Evolutionary conservation across 2,113 vertebrate genomes (phyloP).

Genomic region (Chaetura pelagica): DNA sequence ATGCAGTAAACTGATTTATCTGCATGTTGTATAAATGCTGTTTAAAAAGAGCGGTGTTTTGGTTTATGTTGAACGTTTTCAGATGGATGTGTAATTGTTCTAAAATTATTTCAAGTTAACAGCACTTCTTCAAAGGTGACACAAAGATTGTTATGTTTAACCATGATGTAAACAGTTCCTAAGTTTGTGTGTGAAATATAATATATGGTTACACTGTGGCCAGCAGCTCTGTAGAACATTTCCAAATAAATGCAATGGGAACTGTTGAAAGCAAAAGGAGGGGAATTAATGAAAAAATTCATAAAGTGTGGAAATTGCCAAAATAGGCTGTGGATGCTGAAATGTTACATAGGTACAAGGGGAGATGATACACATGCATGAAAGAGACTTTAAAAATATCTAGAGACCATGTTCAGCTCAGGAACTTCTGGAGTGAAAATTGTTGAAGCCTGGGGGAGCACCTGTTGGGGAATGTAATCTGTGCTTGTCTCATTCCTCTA

Average conservation of each 20-base stretch:
- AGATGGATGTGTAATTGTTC: accelerated
- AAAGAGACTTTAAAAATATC: not conserved
- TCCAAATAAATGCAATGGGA: not conserved
- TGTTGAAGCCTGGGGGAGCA: not conserved
- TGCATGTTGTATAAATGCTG: not conserved
- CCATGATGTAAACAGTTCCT: not conserved
- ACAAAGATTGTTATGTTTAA: not conserved
- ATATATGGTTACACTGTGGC: not conserved
- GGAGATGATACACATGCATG: not conserved
- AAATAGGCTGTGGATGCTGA: not conserved
- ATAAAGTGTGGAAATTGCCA: not conserved
- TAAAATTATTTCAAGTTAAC: not conserved
- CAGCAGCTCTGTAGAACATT: not conserved
- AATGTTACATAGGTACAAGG: not conserved
- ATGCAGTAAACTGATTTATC: not conserved
- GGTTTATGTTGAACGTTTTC: not conserved
- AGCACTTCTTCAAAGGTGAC: not conserved
- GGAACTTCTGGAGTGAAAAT: not conserved
- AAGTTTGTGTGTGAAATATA: not conserved
- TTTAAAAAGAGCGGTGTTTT: not conserved
- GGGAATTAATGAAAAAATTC: not conserved
- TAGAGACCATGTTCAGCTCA: not conserved
- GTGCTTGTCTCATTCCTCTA: not conserved
- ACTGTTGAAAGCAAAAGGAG: not conserved
- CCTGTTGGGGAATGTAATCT: not conserved